Evolutionary conservation across 2,888 invertebrate genomes (phyloP).

Genomic region (Hydrotaea diabolus): DNA sequence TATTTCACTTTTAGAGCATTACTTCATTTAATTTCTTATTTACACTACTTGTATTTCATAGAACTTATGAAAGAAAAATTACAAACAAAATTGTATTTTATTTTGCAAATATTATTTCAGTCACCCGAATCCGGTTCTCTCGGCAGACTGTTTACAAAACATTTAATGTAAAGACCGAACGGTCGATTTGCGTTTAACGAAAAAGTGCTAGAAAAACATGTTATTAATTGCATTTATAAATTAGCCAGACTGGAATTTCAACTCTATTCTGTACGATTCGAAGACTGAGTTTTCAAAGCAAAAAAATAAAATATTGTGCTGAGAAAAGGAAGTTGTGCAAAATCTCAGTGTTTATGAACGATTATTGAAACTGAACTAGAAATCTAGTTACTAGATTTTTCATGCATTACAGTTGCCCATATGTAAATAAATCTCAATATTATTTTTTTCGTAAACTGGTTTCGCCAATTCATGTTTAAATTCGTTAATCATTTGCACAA

Average conservation of each 20-base stretch:
- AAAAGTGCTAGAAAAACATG: conserved; percentile 61
- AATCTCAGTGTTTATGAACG: not conserved
- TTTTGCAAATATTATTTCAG: not conserved
- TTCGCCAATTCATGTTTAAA: not conserved
- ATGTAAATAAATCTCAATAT: conserved; percentile 8
- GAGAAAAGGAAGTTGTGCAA: conserved; percentile 66
- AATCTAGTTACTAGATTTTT: conserved; percentile 57
- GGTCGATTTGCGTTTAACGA: not conserved
- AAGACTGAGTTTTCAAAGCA: not conserved
- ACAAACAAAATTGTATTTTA: conserved; percentile 1
- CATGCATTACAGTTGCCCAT: not conserved
- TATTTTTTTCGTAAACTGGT: conserved; percentile 18
- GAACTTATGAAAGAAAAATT: no score
- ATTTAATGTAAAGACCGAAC: not conserved
- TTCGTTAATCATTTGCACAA: not conserved
- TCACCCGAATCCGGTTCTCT: conserved; percentile 7
- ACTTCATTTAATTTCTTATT: not conserved
- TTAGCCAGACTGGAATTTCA: conserved; percentile 10
- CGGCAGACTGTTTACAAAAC: conserved; percentile 14
- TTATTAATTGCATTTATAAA: conserved; percentile 50
- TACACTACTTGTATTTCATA: not conserved
- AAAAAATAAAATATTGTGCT: conserved; percentile 14
- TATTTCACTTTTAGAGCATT: not conserved
- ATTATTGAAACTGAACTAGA: conserved; percentile 49
- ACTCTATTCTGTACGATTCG: not conserved